Evolutionary conservation across 2,888 invertebrate genomes (phyloP), one percentile per base, ranked within the genome.

Genomic region (Punctoribates punctum): DNA sequence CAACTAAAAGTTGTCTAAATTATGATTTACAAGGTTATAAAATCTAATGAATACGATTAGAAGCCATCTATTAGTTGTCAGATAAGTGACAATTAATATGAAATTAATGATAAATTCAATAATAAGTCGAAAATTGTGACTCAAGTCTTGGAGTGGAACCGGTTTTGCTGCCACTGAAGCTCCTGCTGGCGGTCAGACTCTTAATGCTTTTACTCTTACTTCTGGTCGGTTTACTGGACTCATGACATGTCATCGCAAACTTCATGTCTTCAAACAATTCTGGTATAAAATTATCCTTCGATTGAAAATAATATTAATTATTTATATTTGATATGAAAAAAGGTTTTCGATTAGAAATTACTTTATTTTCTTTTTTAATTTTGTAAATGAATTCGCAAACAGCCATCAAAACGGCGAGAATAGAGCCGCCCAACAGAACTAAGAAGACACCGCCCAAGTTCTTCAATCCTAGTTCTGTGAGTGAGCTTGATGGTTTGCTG

Each of bases 381-480:
- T 95, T 95, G 94, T 94, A 95, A 20, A 94, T 91, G 84, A 97
- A 96, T 85, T 97, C 96, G 83, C 93, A 91, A 78, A 96, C 92
- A 20, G 96, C 95, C 81, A 95, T 92, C 79, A 94, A 91, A 83
- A 93, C 92, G 5, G 95, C 94, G 67, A 94, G 90, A 6, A 92
- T 92, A 90, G 92, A 91, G 1, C 80, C 80, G 34, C 79, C 77
- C 13, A 79, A 75, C 1, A 80, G 77, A 6, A 80, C 79, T 13
- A 80, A 60, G 48, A 79, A 80, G n/a, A 79, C 79, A 23, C 80
- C 80, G 17, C 79, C 80, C 6, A 80, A 78, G 70, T 80, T 80
- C 6, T 74, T 54, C 25, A 79, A 73, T 23, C 76, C 77, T 60
- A 80, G 75, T 48, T 78, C 79, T 4, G 77, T 84, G 57, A 86